A percentile compares a stretch with the other conserved stretches of the same genome.
Evolutionary conservation across 2,797 vertebrate genomes (phyloP).

Genomic region (Anomalospiza imberbis): DNA sequence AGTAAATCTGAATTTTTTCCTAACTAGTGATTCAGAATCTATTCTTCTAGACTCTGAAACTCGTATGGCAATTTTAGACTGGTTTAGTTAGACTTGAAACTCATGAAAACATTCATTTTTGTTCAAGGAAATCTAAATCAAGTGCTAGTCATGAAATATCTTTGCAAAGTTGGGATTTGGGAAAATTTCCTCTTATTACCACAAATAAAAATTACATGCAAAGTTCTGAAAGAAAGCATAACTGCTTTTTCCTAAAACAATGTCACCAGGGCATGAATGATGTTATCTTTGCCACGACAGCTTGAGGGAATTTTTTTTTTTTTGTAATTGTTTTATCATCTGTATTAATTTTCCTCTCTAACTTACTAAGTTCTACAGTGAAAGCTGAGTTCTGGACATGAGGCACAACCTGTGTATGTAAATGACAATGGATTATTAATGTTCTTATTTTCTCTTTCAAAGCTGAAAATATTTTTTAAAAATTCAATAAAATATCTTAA

Average conservation of each 20-base stretch:
- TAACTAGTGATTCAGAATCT: not conserved
- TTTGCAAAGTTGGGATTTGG: not conserved
- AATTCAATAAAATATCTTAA: not conserved
- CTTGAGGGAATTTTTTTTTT: not conserved
- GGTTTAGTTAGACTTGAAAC: not conserved
- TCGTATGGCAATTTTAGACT: not conserved
- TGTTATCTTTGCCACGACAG: not conserved
- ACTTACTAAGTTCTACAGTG: not conserved
- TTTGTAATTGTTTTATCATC: fast-evolving
- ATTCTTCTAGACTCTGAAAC: not conserved
- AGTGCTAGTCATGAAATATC: not conserved
- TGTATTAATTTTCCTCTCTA: not conserved
- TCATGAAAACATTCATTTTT: not conserved
- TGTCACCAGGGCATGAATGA: not conserved
- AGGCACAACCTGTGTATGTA: not conserved
- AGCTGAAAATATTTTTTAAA: not conserved
- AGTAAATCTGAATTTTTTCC: not conserved
- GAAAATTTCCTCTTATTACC: not conserved
- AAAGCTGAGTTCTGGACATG: not conserved
- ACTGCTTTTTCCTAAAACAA: not conserved
- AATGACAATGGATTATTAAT: not conserved
- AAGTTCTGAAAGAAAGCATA: not conserved
- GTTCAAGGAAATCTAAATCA: not conserved
- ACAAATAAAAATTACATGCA: not conserved
- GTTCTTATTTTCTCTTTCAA: not conserved